phyloP scores from a whole-genome alignment of 2,888 invertebrate species.

The Hyposoter didymator region DNA sequence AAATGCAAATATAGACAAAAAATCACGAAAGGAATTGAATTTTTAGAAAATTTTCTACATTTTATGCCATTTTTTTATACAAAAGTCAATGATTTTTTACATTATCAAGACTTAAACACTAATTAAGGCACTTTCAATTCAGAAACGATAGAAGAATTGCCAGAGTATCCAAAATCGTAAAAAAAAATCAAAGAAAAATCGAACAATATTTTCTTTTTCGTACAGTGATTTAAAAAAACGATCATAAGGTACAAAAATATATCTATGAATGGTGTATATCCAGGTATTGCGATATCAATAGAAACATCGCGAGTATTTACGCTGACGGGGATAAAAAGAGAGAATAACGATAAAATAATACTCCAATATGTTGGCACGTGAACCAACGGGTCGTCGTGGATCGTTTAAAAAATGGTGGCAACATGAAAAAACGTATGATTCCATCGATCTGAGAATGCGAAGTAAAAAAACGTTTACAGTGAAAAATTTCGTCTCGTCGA shows the following conservation, averaged over 20 bases:
- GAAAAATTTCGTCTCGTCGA: background rate
- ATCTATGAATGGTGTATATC: slow-evolving; percentile 10
- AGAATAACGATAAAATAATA: slow-evolving; percentile 74
- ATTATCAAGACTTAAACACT: background rate
- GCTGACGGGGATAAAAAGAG: slow-evolving; percentile 41
- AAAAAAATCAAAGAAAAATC: background rate
- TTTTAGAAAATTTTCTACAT: background rate
- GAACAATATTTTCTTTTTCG: slow-evolving; percentile 45
- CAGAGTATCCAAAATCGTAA: slow-evolving; percentile 13
- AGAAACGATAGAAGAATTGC: slow-evolving; percentile 46
- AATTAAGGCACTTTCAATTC: background rate
- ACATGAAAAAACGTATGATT: slow-evolving; percentile 4
- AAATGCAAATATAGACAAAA: background rate
- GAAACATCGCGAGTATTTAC: slow-evolving; percentile 62
- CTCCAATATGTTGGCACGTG: slow-evolving; percentile 65
- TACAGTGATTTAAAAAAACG: slow-evolving; percentile 14
- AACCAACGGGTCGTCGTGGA: background rate
- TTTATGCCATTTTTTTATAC: background rate
- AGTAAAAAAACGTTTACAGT: background rate
- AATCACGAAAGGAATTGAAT: background rate
- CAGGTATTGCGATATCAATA: slow-evolving; percentile 59
- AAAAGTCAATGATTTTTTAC: background rate
- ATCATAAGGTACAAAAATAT: slow-evolving; percentile 55
- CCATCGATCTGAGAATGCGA: slow-evolving; percentile 4
- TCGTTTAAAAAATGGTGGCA: background rate